Percentiles rank a stretch among this genome's conserved stretches.
phyloP scores from a whole-genome alignment of 2,888 invertebrate species.

The Eurytoma californica region DNA sequence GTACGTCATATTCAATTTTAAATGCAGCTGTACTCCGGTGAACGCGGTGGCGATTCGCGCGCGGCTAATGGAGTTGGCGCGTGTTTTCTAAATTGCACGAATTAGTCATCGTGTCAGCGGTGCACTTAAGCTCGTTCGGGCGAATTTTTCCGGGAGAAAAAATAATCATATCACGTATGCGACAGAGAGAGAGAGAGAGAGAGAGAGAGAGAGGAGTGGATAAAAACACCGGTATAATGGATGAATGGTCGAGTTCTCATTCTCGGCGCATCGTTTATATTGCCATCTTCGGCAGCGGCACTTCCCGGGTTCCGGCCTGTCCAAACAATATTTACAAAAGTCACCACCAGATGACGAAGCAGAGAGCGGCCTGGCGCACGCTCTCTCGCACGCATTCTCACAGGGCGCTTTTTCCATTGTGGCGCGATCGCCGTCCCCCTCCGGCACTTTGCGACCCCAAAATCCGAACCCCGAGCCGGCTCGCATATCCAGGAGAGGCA shows the following conservation, averaged over 20 bases:
- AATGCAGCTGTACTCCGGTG: too few species aligned
- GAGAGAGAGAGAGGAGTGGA: too few species aligned
- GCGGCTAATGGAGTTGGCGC: too few species aligned
- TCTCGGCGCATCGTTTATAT: constrained; percentile 47
- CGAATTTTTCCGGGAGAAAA: background rate
- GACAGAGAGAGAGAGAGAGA: too few species aligned
- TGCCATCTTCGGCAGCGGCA: constrained; percentile 26
- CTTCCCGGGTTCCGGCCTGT: constrained; percentile 50
- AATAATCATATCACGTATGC: background rate
- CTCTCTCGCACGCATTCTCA: constrained; percentile 55
- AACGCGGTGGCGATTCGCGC: too few species aligned
- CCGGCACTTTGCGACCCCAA: constrained; percentile 54
- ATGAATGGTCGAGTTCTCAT: constrained; percentile 16
- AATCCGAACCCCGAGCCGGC: constrained; percentile 32
- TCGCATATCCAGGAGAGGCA: background rate
- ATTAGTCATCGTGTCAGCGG: background rate
- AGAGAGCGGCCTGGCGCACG: constrained; percentile 29
- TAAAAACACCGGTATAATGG: constrained; percentile 3
- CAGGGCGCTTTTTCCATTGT: constrained; percentile 59
- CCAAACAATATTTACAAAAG: constrained; percentile 71
- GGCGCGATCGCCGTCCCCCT: constrained; percentile 38
- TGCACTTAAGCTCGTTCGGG: background rate
- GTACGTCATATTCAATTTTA: too few species aligned
- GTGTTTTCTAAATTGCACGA: background rate
- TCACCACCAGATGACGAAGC: constrained; percentile 73